Evolutionary conservation across 1,140 invertebrate genomes (phyloP).

Genomic region (Drosophila bocqueti): DNA sequence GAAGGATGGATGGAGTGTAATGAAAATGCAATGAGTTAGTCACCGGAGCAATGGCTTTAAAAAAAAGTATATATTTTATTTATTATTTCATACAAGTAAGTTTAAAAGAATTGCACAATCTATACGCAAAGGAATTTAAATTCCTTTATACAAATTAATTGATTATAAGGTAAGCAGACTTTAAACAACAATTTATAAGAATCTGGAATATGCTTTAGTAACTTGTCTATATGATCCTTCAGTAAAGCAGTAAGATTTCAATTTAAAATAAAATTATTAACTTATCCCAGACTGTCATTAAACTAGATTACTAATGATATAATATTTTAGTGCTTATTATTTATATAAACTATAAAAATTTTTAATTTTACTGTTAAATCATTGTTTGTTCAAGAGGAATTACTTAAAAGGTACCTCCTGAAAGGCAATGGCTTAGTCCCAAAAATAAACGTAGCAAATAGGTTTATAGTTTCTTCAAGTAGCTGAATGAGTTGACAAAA

Average conservation of each 20-base stretch:
- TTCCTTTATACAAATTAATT: neutral
- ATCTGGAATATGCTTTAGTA: too few species aligned
- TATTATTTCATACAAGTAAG: neutral
- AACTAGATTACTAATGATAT: too few species aligned
- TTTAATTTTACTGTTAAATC: neutral
- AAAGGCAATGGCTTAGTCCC: conserved; percentile 21
- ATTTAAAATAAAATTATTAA: neutral
- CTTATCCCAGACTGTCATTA: neutral
- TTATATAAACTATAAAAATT: too few species aligned
- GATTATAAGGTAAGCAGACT: too few species aligned
- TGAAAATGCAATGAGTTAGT: conserved; percentile 47
- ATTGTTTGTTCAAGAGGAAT: neutral
- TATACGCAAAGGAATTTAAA: neutral
- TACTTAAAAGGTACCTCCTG: neutral
- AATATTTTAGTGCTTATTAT: neutral
- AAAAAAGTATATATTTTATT: conserved; percentile 1
- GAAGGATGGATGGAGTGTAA: neutral
- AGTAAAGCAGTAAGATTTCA: neutral
- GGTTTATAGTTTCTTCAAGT: conserved; percentile 43
- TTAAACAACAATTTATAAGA: neutral
- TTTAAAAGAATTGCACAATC: neutral
- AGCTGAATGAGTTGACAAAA: conserved; percentile 52
- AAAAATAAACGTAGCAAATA: conserved; percentile 24
- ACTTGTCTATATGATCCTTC: neutral
- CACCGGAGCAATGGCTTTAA: conserved; percentile 26